phyloP scores from a whole-genome alignment of 2,797 vertebrate genomes.

The Pipistrellus pipistrellus region DNA sequence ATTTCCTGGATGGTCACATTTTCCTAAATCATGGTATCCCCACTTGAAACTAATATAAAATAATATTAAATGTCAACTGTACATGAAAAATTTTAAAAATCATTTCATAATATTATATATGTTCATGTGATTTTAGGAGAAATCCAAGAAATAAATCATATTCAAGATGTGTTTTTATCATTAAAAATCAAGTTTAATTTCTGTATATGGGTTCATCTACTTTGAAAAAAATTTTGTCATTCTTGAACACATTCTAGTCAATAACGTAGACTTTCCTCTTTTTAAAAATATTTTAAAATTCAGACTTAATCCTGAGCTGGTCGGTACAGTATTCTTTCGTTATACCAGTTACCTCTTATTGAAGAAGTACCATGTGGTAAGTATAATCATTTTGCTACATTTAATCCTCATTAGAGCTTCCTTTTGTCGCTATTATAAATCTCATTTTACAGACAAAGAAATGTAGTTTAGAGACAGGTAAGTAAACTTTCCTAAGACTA shows the following conservation, averaged over 20 bases:
- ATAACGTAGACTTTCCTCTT: neutral
- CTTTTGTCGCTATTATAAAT: neutral
- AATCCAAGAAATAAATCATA: constrained; percentile 33
- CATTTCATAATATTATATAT: neutral
- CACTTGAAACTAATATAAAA: neutral
- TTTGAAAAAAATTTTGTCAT: constrained; percentile 39
- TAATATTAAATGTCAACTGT: neutral
- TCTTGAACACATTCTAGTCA: neutral
- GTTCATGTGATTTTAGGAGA: neutral
- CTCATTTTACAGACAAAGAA: neutral
- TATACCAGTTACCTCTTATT: neutral
- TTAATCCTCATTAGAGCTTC: neutral
- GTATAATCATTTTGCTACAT: neutral
- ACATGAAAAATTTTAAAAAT: neutral
- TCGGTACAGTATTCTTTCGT: constrained; percentile 9
- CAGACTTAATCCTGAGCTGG: neutral
- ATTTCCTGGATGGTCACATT: neutral
- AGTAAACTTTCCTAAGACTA: neutral
- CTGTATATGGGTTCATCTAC: neutral
- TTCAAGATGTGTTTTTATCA: constrained; percentile 1
- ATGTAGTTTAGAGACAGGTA: neutral
- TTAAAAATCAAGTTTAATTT: neutral
- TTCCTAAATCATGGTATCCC: neutral
- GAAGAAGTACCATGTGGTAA: neutral
- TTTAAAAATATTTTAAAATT: constrained; percentile 18